These are phyloP conservation scores for Congeria kusceri DNA, from an alignment of 2,888 invertebrate species.

Conservation along the genomic window DNA sequence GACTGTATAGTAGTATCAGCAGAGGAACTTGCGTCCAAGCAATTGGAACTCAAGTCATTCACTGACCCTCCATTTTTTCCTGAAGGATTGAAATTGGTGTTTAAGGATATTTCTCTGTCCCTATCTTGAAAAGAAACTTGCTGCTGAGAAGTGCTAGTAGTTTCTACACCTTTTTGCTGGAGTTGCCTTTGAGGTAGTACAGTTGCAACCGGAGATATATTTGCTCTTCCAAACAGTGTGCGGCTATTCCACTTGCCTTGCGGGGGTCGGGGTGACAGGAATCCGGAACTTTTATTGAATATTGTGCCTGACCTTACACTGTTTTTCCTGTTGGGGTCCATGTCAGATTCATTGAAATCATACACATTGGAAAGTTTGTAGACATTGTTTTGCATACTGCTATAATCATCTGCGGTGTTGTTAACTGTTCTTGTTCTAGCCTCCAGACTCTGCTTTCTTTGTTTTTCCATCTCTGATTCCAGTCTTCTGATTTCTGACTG, in stretches of 20 bases:
- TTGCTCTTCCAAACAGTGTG: constrained; percentile 59
- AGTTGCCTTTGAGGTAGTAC: constrained; percentile 67
- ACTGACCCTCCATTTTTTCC: not conserved
- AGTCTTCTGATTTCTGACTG: constrained; percentile 69
- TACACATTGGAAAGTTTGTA: constrained; percentile 23
- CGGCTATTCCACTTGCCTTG: constrained; percentile 62
- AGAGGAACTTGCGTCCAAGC: not conserved
- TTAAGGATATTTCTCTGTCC: not conserved
- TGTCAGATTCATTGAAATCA: constrained; percentile 22
- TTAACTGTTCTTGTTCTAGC: not conserved
- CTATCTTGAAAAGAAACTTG: no score
- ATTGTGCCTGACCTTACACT: constrained; percentile 11
- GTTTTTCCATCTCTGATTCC: constrained; percentile 58
- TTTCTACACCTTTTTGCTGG: not conserved
- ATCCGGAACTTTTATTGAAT: constrained; percentile 44
- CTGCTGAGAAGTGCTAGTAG: not conserved
- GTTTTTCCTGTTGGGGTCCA: not conserved
- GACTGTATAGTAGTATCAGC: not conserved
- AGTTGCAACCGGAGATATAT: constrained; percentile 71
- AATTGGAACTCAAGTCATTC: not conserved
- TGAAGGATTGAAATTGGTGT: not conserved
- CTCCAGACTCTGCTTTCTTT: constrained; percentile 24
- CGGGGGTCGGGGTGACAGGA: constrained; percentile 54
- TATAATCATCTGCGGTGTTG: constrained; percentile 12
- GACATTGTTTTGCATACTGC: not conserved